Conservation (phyloP, 2,888 invertebrate genomes). For the Zhengitettix transpicula region DNA sequence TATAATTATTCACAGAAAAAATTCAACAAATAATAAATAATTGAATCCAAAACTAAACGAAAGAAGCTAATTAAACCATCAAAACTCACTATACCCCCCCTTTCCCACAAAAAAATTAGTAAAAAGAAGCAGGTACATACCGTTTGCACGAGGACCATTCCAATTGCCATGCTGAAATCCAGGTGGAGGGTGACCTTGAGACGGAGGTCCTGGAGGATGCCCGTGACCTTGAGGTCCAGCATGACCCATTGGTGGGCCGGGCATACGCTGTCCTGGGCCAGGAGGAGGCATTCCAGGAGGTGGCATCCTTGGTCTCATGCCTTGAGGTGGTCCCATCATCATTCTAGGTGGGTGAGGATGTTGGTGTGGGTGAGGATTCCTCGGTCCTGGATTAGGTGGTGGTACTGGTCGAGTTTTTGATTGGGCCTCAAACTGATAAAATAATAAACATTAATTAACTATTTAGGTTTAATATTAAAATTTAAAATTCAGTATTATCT, state of each 20-base stretch:
- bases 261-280: slow-evolving; percentile 36
- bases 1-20: no score
- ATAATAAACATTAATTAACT: not conserved
- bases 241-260: slow-evolving; percentile 33
- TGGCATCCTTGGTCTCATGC: slow-evolving; percentile 32
- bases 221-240: slow-evolving; percentile 33
- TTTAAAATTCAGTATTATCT: no score
- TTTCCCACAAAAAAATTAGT: no score
- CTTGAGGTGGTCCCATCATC: slow-evolving; percentile 38
- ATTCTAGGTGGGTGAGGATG: slow-evolving; percentile 33
- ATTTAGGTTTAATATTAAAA: no score
- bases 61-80: no score
- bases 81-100: no score
- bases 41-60: no score
- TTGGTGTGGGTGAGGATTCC: slow-evolving; percentile 36
- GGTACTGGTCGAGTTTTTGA: slow-evolving; percentile 78
- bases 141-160: slow-evolving; percentile 39
- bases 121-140: slow-evolving; percentile 13
- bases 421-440: slow-evolving; percentile 69
- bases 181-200: slow-evolving; percentile 36
- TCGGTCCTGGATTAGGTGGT: slow-evolving; percentile 45
- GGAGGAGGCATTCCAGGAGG: slow-evolving; percentile 39
- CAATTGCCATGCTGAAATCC: slow-evolving; percentile 39
- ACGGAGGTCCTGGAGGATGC: slow-evolving; percentile 34
- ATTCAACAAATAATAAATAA: no score